Percentiles rank a stretch among this genome's conserved stretches.
Conservation (phyloP, 1,140 invertebrate species). For the Drosophila melanica region DNA sequence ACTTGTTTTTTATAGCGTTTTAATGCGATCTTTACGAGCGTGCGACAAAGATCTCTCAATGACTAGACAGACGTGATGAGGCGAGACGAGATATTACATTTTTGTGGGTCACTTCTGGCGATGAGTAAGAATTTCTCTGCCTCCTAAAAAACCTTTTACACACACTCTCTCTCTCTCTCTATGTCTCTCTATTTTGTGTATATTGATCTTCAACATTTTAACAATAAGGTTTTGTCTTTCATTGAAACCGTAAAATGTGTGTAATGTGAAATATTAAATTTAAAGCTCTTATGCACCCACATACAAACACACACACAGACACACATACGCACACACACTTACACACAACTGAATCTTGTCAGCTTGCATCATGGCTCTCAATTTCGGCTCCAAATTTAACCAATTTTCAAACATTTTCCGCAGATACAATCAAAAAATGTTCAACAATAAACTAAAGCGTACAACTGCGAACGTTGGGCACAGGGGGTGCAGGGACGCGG, state of each 20-base stretch:
- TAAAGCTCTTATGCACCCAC: conserved; percentile 3
- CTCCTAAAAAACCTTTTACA: not conserved
- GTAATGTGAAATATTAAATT: conserved; percentile 3
- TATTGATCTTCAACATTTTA: not conserved
- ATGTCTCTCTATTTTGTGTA: not conserved
- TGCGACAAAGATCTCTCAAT: conserved; percentile 64
- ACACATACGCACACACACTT: not conserved
- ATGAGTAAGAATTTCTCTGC: not conserved
- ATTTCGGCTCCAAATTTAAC: conserved; percentile 35
- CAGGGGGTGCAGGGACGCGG: not conserved
- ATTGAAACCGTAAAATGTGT: conserved; percentile 5
- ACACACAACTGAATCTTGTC: conserved; percentile 1
- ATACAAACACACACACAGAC: not conserved
- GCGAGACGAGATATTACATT: not conserved
- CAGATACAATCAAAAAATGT: conserved; percentile 65
- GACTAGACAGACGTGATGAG: conserved; percentile 18
- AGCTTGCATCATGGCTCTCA: conserved; percentile 21
- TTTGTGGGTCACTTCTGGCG: conserved; percentile 5
- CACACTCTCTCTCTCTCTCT: not conserved
- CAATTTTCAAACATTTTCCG: conserved; percentile 58
- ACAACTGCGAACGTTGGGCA: not conserved
- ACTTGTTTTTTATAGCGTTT: conserved; percentile 59
- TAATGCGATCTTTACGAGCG: conserved; percentile 71
- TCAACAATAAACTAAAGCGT: conserved; percentile 70
- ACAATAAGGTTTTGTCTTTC: not conserved